Evolutionary conservation across 2,797 vertebrate species (phyloP).

Genomic region (Propithecus deckenii): DNA sequence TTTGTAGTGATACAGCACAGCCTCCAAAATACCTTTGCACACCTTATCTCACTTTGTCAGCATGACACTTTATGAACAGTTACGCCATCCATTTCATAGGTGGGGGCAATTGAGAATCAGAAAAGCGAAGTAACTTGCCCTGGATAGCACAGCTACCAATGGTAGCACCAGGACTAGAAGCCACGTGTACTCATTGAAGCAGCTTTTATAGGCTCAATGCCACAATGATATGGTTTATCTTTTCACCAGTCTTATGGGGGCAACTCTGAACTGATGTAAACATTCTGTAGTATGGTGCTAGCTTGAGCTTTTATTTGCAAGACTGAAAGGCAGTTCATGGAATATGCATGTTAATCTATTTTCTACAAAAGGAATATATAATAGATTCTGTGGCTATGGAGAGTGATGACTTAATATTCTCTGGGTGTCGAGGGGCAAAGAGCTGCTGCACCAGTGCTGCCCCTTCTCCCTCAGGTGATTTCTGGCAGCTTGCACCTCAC

Average conservation of each 20-base stretch:
- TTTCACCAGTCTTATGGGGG: neutral
- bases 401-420: neutral
- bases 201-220: neutral
- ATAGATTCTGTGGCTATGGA: neutral
- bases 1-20: neutral
- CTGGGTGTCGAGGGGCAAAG: neutral
- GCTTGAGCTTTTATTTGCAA: neutral
- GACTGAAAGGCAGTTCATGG: neutral
- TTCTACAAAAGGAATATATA: neutral
- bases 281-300: neutral
- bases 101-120: neutral
- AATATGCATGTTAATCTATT: neutral
- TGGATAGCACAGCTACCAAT: neutral
- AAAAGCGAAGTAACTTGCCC: neutral
- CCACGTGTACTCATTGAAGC: neutral
- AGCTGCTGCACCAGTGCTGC: neutral
- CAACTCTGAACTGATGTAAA: neutral
- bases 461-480: neutral
- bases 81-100: neutral
- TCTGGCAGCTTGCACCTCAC: rapidly evolving
- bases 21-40: neutral
- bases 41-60: neutral
- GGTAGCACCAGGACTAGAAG: neutral
- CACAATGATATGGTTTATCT: neutral
- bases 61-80: neutral